Conservation (phyloP, 2,797 vertebrate genomes). For the Gymnopithys bicolor region DNA sequence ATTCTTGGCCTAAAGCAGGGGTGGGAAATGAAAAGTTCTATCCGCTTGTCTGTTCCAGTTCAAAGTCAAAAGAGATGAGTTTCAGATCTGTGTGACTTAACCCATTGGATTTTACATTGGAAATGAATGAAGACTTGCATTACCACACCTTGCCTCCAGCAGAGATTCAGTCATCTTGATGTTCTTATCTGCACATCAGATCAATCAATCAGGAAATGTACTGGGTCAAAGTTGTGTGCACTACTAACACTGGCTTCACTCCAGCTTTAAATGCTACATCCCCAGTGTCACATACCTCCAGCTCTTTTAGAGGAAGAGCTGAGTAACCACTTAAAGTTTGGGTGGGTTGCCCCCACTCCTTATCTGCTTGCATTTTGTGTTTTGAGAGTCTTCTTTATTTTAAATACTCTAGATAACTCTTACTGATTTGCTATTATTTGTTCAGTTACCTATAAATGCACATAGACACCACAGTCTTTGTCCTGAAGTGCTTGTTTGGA, state of each 20-base stretch:
- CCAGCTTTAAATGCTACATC: neutral
- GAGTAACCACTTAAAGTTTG: neutral
- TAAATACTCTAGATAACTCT: neutral
- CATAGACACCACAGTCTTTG: neutral
- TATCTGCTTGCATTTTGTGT: neutral
- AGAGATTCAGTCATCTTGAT: neutral
- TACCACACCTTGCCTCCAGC: neutral
- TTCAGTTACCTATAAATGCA: neutral
- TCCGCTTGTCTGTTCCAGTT: slow-evolving; percentile 25
- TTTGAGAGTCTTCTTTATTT: neutral
- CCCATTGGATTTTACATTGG: neutral
- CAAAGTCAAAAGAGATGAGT: slow-evolving; percentile 31
- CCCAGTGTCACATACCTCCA: neutral
- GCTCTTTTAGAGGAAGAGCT: neutral
- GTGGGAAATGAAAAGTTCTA: neutral
- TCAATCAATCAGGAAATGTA: neutral
- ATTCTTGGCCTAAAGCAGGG: slow-evolving; percentile 24
- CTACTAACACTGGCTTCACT: neutral
- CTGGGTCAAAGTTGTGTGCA: neutral
- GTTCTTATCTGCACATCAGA: neutral
- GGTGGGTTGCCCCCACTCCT: neutral
- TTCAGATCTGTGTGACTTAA: slow-evolving; percentile 6
- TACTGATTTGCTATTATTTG: neutral
- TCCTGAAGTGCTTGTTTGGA: neutral
- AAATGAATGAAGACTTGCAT: neutral